Evolutionary conservation across 1,140 invertebrate genomes (phyloP).

Genomic region (Drosophila truncata): DNA sequence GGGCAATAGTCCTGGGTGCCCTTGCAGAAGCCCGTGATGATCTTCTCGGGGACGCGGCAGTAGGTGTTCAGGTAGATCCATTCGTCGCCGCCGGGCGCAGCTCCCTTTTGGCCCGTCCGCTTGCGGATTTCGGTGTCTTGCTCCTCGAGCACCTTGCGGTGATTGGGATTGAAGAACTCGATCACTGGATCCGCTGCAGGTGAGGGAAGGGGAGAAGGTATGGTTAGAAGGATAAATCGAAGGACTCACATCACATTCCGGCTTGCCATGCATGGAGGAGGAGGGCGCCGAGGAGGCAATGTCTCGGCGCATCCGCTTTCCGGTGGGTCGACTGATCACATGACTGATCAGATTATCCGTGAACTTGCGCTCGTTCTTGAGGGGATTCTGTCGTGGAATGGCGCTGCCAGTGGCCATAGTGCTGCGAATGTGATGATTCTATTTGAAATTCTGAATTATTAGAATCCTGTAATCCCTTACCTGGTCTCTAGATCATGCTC

Average conservation of each 20-base stretch:
- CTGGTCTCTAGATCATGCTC: constrained; percentile 30
- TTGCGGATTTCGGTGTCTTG: constrained; percentile 87
- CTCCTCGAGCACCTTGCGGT: constrained; percentile 88
- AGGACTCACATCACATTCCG: background rate
- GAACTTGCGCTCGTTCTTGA: constrained; percentile 67
- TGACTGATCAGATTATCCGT: constrained; percentile 59
- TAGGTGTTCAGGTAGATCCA: constrained; percentile 93
- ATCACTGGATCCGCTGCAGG: constrained; percentile 87
- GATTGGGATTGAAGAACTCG: constrained; percentile 90
- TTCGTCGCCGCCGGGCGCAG: constrained; percentile 88
- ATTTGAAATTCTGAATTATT: background rate
- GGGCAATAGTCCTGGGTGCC: constrained; percentile 92
- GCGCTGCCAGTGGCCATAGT: background rate
- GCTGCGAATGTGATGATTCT: background rate
- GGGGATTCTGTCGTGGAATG: constrained; percentile 16
- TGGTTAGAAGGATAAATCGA: background rate
- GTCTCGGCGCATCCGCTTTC: constrained; percentile 59
- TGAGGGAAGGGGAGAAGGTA: background rate
- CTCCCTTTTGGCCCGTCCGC: constrained; percentile 87
- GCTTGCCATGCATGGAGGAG: constrained; percentile 72
- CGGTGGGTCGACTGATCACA: background rate
- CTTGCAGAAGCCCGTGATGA: constrained; percentile 83
- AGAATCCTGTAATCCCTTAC: constrained; percentile 3
- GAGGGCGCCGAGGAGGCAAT: constrained; percentile 52
- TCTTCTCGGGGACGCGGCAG: constrained; percentile 89